Conservation (phyloP, 1,140 invertebrate species). For the Rhyzopertha dominica region DNA sequence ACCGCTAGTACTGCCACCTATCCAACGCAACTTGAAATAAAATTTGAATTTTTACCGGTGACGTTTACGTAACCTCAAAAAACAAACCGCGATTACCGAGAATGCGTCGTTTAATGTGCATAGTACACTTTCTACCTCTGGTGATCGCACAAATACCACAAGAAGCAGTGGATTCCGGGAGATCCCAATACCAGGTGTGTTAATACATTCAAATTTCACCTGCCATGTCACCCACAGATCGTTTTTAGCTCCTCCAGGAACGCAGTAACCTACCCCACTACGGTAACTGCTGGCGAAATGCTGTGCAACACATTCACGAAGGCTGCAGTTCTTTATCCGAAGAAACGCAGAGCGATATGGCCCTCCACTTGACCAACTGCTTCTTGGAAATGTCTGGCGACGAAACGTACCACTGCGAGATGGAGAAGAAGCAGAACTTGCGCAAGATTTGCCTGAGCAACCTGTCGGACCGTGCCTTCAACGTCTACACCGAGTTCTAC, state of each 20-base stretch:
- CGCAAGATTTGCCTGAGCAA: constrained; percentile 51
- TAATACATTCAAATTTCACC: too few relatives aligned
- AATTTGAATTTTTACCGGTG: too few relatives aligned
- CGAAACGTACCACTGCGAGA: constrained; percentile 50
- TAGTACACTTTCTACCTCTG: too few relatives aligned
- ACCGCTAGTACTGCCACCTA: too few relatives aligned
- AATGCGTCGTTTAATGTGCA: too few relatives aligned
- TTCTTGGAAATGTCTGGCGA: constrained; percentile 59
- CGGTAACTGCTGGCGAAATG: constrained; percentile 59
- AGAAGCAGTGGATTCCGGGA: too few relatives aligned
- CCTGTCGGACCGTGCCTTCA: constrained; percentile 56
- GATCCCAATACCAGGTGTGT: too few relatives aligned
- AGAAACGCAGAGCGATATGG: constrained; percentile 55
- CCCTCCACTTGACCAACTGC: constrained; percentile 61
- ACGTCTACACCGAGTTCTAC: constrained; percentile 62
- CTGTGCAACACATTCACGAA: constrained; percentile 50
- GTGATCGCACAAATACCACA: too few relatives aligned
- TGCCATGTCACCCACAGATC: too few relatives aligned
- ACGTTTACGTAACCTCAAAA: too few relatives aligned
- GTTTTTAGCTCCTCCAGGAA: constrained; percentile 40
- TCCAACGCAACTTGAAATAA: too few relatives aligned
- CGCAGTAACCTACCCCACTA: constrained; percentile 48
- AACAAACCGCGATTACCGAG: too few relatives aligned
- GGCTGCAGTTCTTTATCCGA: constrained; percentile 58
- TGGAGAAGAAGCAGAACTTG: constrained; percentile 40